These are phyloP conservation scores for Aurelia sp. DNA, from an alignment of 30 jellyfish, hydroid and myxozoan genomes.

Conservation along the genomic window DNA sequence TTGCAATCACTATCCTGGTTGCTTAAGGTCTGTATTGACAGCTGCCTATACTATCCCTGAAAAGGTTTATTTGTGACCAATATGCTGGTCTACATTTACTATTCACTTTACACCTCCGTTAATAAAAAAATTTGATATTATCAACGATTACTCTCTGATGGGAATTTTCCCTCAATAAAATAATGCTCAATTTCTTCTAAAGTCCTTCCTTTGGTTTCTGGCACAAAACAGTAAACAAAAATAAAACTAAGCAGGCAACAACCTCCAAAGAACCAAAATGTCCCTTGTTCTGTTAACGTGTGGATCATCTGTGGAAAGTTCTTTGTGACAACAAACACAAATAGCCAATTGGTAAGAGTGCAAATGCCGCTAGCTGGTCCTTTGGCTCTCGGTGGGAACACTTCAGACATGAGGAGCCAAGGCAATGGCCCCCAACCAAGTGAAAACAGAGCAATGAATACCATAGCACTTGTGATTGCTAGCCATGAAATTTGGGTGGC, in stretches of 20 bases:
- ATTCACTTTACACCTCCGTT: too few species aligned
- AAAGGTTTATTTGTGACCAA: too few species aligned
- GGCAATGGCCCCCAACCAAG: constrained; percentile 99
- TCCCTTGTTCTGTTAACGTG: constrained; percentile 83
- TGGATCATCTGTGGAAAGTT: constrained; percentile 58
- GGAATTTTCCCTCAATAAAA: constrained; percentile 65
- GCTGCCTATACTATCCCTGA: too few species aligned
- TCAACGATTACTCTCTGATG: not conserved
- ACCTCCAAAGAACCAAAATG: constrained; percentile 97
- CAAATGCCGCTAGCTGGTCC: constrained; percentile 93
- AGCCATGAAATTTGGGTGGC: constrained; percentile 78
- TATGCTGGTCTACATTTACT: too few species aligned
- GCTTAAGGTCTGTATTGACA: too few species aligned
- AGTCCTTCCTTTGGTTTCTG: constrained; percentile 97
- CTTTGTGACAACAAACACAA: constrained; percentile 88
- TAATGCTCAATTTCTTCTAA: constrained; percentile 92
- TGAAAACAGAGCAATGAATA: constrained; percentile 79
- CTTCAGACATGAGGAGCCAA: constrained; percentile 98
- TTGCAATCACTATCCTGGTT: too few species aligned
- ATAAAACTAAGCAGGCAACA: constrained; percentile 79
- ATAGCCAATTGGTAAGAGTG: constrained; percentile 89
- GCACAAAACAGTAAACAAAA: constrained; percentile 88
- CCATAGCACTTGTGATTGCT: constrained; percentile 74
- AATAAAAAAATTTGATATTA: too few species aligned
- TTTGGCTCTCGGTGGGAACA: constrained; percentile 97